Base-by-base conservation (phyloP, 2,797 vertebrate species). In the Nyctibius grandis region DNA sequence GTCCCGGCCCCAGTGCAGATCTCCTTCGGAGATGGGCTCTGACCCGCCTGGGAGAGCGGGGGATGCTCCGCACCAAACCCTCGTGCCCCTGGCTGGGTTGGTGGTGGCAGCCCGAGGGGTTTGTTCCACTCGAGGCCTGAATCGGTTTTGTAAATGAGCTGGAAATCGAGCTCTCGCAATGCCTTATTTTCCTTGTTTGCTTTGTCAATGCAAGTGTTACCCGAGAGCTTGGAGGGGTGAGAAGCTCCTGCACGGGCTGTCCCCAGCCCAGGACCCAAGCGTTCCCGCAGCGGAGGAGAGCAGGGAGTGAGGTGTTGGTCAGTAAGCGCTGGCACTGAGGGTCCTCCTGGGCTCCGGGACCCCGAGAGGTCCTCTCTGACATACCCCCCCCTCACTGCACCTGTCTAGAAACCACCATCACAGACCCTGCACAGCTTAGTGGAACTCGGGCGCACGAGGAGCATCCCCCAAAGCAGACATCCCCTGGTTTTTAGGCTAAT, bases 181-280 rank as follows among this genome's bases (percentile, higher is more conserved):
- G 93, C 95, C 94, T 95, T 85, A 81, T 40, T 91, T 87, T 44
- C 75, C 77, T 60, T 28, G 23, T 64, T 20, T 18, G 28, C 77
- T 89, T 64, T 38, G 67, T 83, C 68, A 59, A 47, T 47, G 77
- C 65, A 19, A 83, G 75, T 1, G 21, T 89, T 60, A 6, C 9
- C 65, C 0, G n/a, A 64, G 92, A 64, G 50, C 56, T 4, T 19
- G 88, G 89, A 25, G 94, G n/a, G 54, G 64, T 15, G 42, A 25
- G 70, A 6, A 12, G 3, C 59, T 57, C 48, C 64, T 3, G 34
- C 69, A 0, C 23, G 4, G 22, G 61, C 80, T 25, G 38, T 47
- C 42, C 54, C 74, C 50, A 2, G 0, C 0, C 14, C 44, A 2
- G 70, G 33, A 9, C 6, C 25, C 0, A 0, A 40, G 28, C 1